Percentiles rank a stretch among this genome's conserved stretches.
phyloP scores from a whole-genome alignment of 2,113 vertebrate genomes.

The Mormyrus lacerda region DNA sequence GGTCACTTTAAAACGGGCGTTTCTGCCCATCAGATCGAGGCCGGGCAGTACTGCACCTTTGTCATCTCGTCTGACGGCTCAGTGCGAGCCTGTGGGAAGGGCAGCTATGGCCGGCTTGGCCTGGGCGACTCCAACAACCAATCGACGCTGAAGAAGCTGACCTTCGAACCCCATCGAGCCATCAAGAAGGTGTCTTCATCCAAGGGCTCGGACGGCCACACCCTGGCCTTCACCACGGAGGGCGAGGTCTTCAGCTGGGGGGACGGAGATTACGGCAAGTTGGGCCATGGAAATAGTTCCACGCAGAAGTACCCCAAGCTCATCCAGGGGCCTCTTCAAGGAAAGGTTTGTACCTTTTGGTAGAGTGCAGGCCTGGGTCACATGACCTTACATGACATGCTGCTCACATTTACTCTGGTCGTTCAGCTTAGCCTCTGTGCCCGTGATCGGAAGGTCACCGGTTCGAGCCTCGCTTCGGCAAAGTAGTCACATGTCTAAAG shows the following conservation, averaged over 20 bases:
- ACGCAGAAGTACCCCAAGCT: constrained; percentile 80
- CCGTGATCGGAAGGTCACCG: background rate
- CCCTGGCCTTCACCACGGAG: constrained; percentile 74
- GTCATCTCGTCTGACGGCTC: constrained; percentile 77
- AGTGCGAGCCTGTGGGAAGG: constrained; percentile 76
- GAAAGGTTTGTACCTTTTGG: constrained; percentile 59
- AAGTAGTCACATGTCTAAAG: background rate
- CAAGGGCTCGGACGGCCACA: constrained; percentile 79
- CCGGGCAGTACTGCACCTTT: constrained; percentile 78
- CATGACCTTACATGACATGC: background rate
- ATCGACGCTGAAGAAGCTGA: constrained; percentile 76
- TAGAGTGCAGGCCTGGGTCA: background rate
- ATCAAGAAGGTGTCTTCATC: constrained; percentile 79
- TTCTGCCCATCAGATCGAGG: constrained; percentile 66
- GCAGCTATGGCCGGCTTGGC: constrained; percentile 74
- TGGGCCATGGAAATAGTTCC: constrained; percentile 77
- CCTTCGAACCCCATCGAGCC: constrained; percentile 75
- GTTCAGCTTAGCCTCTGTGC: background rate
- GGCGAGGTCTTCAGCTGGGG: constrained; percentile 82
- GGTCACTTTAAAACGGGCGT: background rate
- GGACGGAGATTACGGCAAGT: constrained; percentile 75
- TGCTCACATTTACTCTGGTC: background rate
- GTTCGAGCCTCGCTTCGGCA: background rate
- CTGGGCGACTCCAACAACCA: constrained; percentile 79
- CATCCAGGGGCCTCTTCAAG: constrained; percentile 75